Conservation (phyloP, 2,888 invertebrate species). For the Agrilus mali region DNA sequence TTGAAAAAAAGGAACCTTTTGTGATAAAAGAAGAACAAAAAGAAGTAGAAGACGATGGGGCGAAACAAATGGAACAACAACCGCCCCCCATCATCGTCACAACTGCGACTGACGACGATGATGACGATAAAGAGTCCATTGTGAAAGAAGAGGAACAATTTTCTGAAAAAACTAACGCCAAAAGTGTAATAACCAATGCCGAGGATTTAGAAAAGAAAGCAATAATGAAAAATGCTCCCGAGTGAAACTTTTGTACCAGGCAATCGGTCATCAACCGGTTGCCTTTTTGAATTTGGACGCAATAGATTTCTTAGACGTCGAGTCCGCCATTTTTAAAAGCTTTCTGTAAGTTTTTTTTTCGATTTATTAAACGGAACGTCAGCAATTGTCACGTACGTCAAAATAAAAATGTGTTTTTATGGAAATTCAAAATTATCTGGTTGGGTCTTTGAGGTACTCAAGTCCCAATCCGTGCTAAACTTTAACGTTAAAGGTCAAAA, state of each 20-base stretch:
- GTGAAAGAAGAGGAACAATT: background rate
- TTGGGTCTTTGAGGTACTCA: no score
- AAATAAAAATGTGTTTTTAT: no score
- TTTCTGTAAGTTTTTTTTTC: no score
- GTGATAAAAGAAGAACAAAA: background rate
- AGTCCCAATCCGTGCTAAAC: no score
- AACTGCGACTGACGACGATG: background rate
- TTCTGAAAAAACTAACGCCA: background rate
- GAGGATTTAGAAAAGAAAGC: conserved; percentile 12
- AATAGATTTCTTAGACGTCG: no score
- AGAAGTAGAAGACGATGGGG: conserved; percentile 1
- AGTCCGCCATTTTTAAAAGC: conserved; percentile 4
- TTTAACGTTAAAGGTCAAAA: no score
- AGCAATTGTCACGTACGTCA: no score
- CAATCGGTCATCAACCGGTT: conserved; percentile 3
- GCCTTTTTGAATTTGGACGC: conserved; percentile 4
- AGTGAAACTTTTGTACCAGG: conserved; percentile 7
- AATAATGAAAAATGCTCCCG: conserved; percentile 15
- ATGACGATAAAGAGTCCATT: conserved; percentile 2
- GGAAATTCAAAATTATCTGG: no score
- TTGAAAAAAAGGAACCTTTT: no score
- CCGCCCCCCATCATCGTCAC: no score
- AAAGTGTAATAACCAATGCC: conserved; percentile 12
- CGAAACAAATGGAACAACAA: no score
- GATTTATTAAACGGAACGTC: no score